Conservation (phyloP, 2,797 vertebrate genomes). For the Poliocrania exsul region DNA sequence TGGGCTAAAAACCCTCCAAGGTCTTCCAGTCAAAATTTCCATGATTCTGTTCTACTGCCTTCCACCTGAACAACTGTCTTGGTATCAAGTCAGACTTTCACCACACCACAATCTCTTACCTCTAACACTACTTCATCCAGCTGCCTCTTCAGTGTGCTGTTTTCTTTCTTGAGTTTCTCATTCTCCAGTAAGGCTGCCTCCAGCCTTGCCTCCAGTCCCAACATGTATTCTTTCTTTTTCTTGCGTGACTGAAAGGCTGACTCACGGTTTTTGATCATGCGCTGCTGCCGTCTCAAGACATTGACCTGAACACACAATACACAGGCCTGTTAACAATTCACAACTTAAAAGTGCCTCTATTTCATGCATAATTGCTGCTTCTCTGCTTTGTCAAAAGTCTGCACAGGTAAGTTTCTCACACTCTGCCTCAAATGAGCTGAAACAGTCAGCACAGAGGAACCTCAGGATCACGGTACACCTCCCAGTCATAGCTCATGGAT, state of each 20-base stretch:
- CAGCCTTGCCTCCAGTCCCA: conserved; percentile 87
- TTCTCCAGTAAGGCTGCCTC: conserved; percentile 90
- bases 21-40: not conserved
- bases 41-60: not conserved
- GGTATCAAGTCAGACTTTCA: not conserved
- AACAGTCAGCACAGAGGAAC: not conserved
- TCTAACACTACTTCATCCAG: conserved; percentile 89
- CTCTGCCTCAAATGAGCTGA: not conserved
- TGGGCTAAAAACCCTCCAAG: not conserved
- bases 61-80: not conserved
- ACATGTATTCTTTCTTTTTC: conserved; percentile 96
- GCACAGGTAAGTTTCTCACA: not conserved
- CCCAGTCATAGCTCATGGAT: not conserved
- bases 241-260: conserved; percentile 93
- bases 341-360: not conserved
- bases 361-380: not conserved
- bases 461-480: accelerated
- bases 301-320: conserved; percentile 74
- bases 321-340: not conserved
- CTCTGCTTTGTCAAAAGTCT: not conserved
- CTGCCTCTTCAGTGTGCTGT: conserved; percentile 89
- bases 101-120: conserved; percentile 70
- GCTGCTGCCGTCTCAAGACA: conserved; percentile 89
- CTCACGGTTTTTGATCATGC: conserved; percentile 98
- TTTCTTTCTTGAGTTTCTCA: conserved; percentile 89